A percentile compares a stretch with the other conserved stretches of the same genome.
Evolutionary conservation across 2,888 invertebrate species (phyloP).

Genomic region (Orgyia antiqua): DNA sequence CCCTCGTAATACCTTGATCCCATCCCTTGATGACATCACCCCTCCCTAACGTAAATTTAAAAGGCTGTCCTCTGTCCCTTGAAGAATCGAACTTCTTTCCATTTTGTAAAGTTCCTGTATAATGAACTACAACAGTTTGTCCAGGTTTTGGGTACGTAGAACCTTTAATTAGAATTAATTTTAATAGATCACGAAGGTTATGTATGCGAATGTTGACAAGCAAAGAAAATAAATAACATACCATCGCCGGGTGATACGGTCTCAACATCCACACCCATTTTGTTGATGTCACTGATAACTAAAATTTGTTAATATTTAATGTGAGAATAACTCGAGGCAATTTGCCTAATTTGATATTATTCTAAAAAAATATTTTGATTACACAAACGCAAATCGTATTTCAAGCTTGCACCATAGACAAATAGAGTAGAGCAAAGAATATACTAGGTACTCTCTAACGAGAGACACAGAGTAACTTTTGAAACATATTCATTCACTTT

Average conservation of each 20-base stretch:
- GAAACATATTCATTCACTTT: too few species aligned
- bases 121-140: slow-evolving; percentile 97
- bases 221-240: slow-evolving; percentile 18
- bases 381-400: too few species aligned
- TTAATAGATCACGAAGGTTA: background rate
- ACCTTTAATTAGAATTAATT: slow-evolving; percentile 76
- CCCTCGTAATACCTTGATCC: slow-evolving; percentile 96
- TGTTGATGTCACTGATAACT: too few species aligned
- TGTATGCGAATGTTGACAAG: background rate
- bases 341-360: too few species aligned
- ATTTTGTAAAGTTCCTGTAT: slow-evolving; percentile 93
- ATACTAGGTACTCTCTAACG: too few species aligned
- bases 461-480: too few species aligned
- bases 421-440: too few species aligned
- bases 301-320: too few species aligned
- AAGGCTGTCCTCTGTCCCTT: slow-evolving; percentile 94
- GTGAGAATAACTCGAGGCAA: too few species aligned
- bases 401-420: too few species aligned
- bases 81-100: slow-evolving; percentile 98
- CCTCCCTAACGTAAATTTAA: slow-evolving; percentile 95
- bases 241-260: slow-evolving; percentile 63
- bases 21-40: slow-evolving; percentile 99
- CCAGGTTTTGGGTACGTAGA: slow-evolving; percentile 95
- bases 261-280: slow-evolving; percentile 67
- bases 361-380: too few species aligned